Conservation (phyloP, 2,888 invertebrate species). For the Willowsia nigromaculata region DNA sequence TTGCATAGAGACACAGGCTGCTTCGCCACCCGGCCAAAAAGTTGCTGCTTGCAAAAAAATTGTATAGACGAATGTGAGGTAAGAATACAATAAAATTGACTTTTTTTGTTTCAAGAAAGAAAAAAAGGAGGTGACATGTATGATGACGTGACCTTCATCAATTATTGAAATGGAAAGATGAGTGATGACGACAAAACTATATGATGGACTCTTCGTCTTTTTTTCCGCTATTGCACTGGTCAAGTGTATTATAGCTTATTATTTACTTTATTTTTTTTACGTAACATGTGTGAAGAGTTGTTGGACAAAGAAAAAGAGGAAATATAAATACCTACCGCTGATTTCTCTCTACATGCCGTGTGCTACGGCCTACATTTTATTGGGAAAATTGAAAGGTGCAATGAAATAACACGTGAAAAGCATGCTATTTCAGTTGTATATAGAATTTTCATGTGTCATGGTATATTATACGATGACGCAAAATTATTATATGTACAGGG, state of each 20-base stretch:
- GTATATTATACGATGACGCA: background rate
- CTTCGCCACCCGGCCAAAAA: no score
- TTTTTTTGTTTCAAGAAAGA: conserved; percentile 44
- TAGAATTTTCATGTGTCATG: background rate
- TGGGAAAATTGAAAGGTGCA: background rate
- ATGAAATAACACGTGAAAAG: background rate
- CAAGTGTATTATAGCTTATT: background rate
- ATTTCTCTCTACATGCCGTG: no score
- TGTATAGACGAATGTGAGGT: background rate
- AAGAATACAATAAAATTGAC: background rate
- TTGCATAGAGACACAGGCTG: background rate
- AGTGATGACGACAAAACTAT: background rate
- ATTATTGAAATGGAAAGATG: conserved; percentile 37
- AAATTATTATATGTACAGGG: background rate
- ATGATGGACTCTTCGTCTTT: background rate
- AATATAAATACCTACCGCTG: no score
- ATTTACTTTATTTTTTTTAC: background rate
- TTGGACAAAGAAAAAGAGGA: no score
- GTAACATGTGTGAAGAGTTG: background rate
- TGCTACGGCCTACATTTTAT: background rate
- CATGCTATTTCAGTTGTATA: no score
- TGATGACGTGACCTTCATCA: conserved; percentile 64
- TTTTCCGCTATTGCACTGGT: background rate
- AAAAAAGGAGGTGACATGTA: conserved; percentile 11
- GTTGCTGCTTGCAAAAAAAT: background rate